Conservation (phyloP, 1,140 invertebrate species). For the Cyphomyrmex costatus region DNA sequence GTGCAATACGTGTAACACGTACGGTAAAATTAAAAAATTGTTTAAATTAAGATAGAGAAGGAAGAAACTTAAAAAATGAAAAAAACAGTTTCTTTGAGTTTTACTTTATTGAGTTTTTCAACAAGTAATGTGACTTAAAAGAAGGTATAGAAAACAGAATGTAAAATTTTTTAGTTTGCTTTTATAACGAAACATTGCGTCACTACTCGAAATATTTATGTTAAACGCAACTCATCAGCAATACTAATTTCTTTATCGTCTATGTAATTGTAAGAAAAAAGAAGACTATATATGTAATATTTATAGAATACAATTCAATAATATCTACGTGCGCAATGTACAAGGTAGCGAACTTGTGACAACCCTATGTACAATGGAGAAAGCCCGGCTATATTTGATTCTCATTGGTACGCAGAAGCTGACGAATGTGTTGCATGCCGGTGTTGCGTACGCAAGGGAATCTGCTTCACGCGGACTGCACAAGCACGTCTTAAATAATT, state of each 20-base stretch:
- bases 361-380: neutral
- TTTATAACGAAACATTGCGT: neutral
- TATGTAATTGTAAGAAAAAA: neutral
- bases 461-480: slow-evolving; percentile 49
- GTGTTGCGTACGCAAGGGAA: slow-evolving; percentile 60
- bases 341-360: neutral
- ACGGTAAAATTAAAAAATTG: neutral
- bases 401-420: slow-evolving; percentile 25
- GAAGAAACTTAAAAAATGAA: neutral
- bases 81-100: neutral
- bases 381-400: slow-evolving; percentile 22
- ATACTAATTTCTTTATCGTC: neutral
- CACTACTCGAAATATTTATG: slow-evolving; percentile 2
- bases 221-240: neutral
- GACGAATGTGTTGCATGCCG: slow-evolving; percentile 36
- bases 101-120: neutral
- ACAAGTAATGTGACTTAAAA: slow-evolving; percentile 5
- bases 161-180: neutral
- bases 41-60: neutral
- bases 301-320: neutral
- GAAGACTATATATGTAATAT: neutral
- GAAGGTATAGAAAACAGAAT: neutral
- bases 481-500: slow-evolving; percentile 72
- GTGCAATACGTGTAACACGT: neutral
- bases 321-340: neutral